Evolutionary conservation across 2,797 vertebrate species (phyloP).

Genomic region (Agapornis canus): DNA sequence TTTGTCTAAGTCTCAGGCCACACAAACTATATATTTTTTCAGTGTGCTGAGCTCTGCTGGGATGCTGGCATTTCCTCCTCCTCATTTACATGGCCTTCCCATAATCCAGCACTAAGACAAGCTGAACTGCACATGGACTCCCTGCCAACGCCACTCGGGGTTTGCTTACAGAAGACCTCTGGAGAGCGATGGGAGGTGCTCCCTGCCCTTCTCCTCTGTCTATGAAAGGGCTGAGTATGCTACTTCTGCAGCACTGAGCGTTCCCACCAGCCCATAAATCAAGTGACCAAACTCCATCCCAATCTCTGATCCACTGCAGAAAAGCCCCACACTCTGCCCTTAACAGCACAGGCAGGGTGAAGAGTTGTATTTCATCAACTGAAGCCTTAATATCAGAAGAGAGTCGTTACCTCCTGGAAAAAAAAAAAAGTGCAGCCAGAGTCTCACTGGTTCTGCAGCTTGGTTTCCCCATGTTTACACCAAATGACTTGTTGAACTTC

Average conservation of each 20-base stretch:
- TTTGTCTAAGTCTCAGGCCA: constrained; percentile 31
- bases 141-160: constrained; percentile 8
- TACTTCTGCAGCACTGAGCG: constrained; percentile 27
- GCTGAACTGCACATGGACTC: constrained; percentile 38
- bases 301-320: constrained; percentile 6
- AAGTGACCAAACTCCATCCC: constrained; percentile 20
- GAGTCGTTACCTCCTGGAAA: constrained; percentile 16
- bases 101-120: constrained; percentile 35
- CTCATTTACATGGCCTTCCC: constrained; percentile 63
- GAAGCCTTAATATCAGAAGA: constrained; percentile 40
- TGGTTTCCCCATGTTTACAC: constrained; percentile 55
- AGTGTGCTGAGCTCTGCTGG: background rate
- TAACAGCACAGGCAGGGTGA: background rate
- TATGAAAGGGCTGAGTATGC: constrained; percentile 60
- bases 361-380: constrained; percentile 54
- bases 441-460: constrained; percentile 42
- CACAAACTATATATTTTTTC: constrained; percentile 49
- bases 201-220: constrained; percentile 36
- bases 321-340: constrained; percentile 28
- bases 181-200: background rate
- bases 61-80: constrained; percentile 47
- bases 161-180: constrained; percentile 44
- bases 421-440: constrained; percentile 9
- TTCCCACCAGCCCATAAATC: constrained; percentile 46
- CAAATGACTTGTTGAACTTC: constrained; percentile 74